phyloP scores from a whole-genome alignment of 1,140 invertebrate genomes.

The Ostrea edulis region DNA sequence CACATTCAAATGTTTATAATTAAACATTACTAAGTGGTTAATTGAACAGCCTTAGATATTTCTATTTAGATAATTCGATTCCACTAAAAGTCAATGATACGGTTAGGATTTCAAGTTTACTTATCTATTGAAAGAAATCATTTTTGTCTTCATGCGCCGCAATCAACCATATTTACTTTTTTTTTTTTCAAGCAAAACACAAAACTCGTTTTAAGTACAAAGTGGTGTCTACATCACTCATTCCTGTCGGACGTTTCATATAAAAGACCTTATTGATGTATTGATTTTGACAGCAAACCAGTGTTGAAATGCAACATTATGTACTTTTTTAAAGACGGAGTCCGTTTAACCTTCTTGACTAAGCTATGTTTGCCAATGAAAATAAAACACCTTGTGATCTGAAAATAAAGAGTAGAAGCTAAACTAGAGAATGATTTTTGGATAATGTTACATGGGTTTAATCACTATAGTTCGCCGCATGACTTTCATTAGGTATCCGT shows the following conservation, averaged over 20 bases:
- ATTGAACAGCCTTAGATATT: not conserved
- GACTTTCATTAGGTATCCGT: not conserved
- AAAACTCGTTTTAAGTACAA: not conserved
- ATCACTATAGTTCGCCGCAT: not conserved
- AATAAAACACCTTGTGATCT: not conserved
- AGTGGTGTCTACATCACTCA: not conserved
- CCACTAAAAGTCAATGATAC: not conserved
- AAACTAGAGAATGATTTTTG: not conserved
- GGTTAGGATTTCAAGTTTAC: not conserved
- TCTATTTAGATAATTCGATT: not conserved
- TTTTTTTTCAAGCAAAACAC: not conserved
- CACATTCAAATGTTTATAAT: too few relatives aligned
- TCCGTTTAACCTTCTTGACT: not conserved
- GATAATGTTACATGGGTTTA: not conserved
- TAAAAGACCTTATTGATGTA: not conserved
- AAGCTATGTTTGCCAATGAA: too few relatives aligned
- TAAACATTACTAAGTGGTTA: not conserved
- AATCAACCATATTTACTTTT: not conserved
- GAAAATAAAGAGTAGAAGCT: not conserved
- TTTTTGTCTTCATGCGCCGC: not conserved
- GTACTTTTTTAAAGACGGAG: not conserved
- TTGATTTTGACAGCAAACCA: not conserved
- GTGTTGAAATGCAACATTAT: conserved; percentile 4
- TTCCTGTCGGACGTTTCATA: not conserved
- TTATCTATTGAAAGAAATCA: not conserved